Evolutionary conservation across 64 coral and sea anemone species (phyloP), one percentile per base, ranked within the genome.

Genomic region (Montipora foliosa): DNA sequence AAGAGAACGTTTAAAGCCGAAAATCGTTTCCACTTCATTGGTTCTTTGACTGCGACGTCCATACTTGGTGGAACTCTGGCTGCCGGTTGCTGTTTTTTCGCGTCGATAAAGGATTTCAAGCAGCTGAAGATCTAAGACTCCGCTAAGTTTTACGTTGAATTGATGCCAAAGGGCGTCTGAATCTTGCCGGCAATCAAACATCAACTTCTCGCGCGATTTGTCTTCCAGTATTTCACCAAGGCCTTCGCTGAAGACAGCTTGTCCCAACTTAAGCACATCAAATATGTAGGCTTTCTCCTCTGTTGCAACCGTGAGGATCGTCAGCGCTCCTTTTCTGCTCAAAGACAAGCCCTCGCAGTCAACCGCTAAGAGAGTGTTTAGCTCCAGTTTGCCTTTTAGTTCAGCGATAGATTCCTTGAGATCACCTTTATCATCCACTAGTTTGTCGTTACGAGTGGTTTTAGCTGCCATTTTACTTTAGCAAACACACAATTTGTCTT

Each of bases 111-210:
- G 91, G 49, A 95, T 88, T 87, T 95, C 94, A 44, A 88, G 90
- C 2, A 95, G 60, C 83, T 95, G 94, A 77, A 95, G 55, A 76
- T 95, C 94, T 50, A 92, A 80, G 58, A 95, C 83, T 59, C 94
- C 94, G 44, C 53, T 75, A 45, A 95, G 46, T 37, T 75, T 81
- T 24, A 95, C 94, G 49, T 22, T 79, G 74, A 80, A 95, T 83
- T 91, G 89, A 88, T 95, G 89, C 64, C 47, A 87, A 49, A 95
- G 83, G 3, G 89, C 89, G 44, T 95, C 94, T 0, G 94, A 91
- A 66, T 95, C 94, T 95, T 95, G 76, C 69, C 90, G 84, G 69
- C 94, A 95, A 59, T 95, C 94, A 88, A 95, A 95, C 94, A 81
- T 95, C 89, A 95, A 80, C 71, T 95, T 95, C 14, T 79, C 84